Base-by-base conservation (phyloP, 2,113 vertebrate species). In the Uria lomvia region DNA sequence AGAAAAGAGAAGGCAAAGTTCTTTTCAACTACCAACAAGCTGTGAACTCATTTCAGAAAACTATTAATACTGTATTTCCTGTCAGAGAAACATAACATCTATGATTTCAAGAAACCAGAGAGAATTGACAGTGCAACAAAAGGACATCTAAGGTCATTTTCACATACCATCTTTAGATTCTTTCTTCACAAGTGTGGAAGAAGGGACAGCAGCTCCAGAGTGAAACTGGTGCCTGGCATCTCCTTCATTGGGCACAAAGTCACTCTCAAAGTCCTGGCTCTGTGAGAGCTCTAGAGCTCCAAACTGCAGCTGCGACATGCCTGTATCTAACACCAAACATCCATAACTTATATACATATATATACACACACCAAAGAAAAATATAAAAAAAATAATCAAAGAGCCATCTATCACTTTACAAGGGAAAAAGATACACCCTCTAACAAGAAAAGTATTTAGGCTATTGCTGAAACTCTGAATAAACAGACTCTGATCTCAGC, bases 241-340 rank as follows among this genome's bases (percentile, higher is more conserved):
- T 60, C 13, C 81, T 88, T 97, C 95, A 77, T 1, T 59, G n/a
- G 95, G 78, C 53, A 86, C 4, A 0, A 78, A 88, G 45, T 97
- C 97, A 29, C 94, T 97, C n/a, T 97, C 97, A 23, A 98, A 81
- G 93, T 99, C 98, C 96, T 99, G 99, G 96, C 98, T 99, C 97
- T 99, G 98, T 1, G 99, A 99, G 15, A 99, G 98, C 97, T 98
- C 99, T 19, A 99, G 97, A 56, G 98, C 97, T 58, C 98, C 99
- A 78, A 99, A 98, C 30, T 93, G 97, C 74, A 97, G 53, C 93
- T 99, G 98, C 56, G 99, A 99, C 11, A 95, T 97, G 80, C 97
- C 99, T 94, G 97, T 56, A 87, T 98, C 98, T 98, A 97, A 92
- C 27, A 97, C 12, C 23, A 94, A 96, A 96, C 49, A 68, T 29